Base-by-base conservation (phyloP, 64 coral and sea anemone species). In the Stichodactyla helianthus region DNA sequence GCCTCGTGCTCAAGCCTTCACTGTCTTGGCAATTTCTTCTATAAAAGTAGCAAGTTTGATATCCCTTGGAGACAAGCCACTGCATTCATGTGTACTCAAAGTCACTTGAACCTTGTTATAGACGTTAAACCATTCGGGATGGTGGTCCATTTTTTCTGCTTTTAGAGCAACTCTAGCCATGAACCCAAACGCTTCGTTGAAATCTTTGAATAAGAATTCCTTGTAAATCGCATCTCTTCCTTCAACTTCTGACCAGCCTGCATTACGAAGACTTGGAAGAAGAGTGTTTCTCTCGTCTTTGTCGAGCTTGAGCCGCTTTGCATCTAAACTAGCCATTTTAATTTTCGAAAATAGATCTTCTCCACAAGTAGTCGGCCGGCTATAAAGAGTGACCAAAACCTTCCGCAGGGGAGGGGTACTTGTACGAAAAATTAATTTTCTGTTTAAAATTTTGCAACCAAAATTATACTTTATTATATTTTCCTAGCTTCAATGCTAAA, bases 71-170 rank as follows among this genome's bases (percentile, higher is more conserved):
- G 97, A 99, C 28, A 99, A 54, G 10, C 97, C 97, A 54, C 82
- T 88, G 77, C 97, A 99, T 58, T 94, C 93, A 68, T 99, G 97
- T 76, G 97, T 99, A 51, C 90, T 92, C 9, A 95, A 88, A 5
- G 97, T 99, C 14, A 99, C 94, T 82, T 99, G 97, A 31, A 99
- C 97, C 44, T 99, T 99, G 76, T 99, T 99, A 77, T 99, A 99
- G 20, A 99, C 97, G 56, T 99, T 99, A 81, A 95, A 99, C 97
- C 97, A 99, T 79, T 99, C 97, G 7, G 97, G 97, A 50, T 99
- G 97, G 84, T 99, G 97, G 50, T 99, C 93, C 97, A 99, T 99
- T 81, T 99, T 99, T 51, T 99, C 97, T 8, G 97, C 97, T 91
- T 93, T 54, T n/a, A 99, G 80, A 14, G 93, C 97, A 5, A 99